Base-by-base conservation (phyloP, 2,888 invertebrate genomes). In the Abrostola triplasia region DNA sequence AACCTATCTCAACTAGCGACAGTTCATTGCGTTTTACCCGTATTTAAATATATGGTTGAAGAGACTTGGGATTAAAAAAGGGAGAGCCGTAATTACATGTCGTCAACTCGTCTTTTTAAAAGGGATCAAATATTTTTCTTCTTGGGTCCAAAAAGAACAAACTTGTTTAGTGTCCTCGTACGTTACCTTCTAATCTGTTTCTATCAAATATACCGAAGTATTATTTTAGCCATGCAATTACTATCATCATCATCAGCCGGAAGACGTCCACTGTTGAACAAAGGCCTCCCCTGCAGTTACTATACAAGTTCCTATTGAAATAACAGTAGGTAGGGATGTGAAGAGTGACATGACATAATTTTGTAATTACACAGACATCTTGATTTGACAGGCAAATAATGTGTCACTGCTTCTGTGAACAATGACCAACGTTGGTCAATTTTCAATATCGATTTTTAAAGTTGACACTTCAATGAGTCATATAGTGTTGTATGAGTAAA, bases 361-460 rank as follows among this genome's bases (percentile, higher is more conserved):
- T 13, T 44, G 13, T 44, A 44, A 44, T 44, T 13, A 13, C 44
- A 44, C 13, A 5, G 13, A 44, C 6, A 12, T 12, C 5, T 5
- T 11, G 42, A 42, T 42, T 7, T 42, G 42, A 12, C 42, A 12
- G n/a, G 12, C 7, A 12, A 12, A 42, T 12, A 44, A 13, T 44
- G 13, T 41, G 1, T 44, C 13, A 44, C 8, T 8, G 12, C 44
- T 44, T 13, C 5, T 41, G 13, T 13, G 7, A 13, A 44, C 12
- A 13, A 44, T 13, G 6, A 24, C 24, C 13, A 13, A 13, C 12
- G 44, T 13, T 44, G 44, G 13, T 13, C 13, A 12, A 12, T 13
- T 44, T 44, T 44, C 13, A 13, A 44, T 44, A 13, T 44, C 44
- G 7, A 44, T 44, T 44, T 44, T 44, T 44, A 44, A 13, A 44